Conservation (phyloP, 2,113 vertebrate species). For the Castor canadensis region DNA sequence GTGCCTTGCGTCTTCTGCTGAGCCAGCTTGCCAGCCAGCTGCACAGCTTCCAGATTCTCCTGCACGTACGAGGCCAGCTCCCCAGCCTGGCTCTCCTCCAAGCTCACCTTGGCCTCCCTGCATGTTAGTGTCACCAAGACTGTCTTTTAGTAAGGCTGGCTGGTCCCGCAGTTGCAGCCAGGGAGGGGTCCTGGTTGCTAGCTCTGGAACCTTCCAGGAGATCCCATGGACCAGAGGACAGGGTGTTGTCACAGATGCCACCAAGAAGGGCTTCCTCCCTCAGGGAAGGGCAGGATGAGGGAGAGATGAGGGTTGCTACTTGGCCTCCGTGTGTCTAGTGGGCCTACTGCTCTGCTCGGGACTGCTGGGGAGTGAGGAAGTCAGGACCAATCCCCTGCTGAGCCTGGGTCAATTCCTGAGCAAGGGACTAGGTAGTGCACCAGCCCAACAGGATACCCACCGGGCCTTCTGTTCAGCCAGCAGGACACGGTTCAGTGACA, state of each 20-base stretch:
- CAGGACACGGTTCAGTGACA: slow-evolving; percentile 48
- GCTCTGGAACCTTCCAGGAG: neutral
- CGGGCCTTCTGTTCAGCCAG: slow-evolving; percentile 57
- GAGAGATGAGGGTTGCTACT: neutral
- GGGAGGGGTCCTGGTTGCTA: neutral
- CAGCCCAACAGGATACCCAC: slow-evolving; percentile 23
- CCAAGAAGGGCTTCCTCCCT: neutral
- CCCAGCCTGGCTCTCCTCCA: slow-evolving; percentile 30
- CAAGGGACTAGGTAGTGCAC: neutral
- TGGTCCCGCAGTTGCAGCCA: neutral
- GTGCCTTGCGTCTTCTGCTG: neutral
- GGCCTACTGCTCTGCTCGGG: neutral
- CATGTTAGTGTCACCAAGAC: neutral
- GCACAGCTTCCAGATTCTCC: slow-evolving; percentile 49
- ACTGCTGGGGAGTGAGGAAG: neutral
- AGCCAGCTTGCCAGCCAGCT: slow-evolving; percentile 30
- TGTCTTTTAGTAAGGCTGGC: neutral
- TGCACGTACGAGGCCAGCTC: slow-evolving; percentile 52
- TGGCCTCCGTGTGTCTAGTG: rapidly evolving
- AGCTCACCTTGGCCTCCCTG: slow-evolving; percentile 48
- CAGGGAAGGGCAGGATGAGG: neutral
- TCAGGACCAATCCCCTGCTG: neutral
- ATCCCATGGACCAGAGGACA: neutral
- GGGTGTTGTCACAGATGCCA: neutral
- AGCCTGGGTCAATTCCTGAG: neutral